A percentile compares a stretch with the other conserved stretches of the same genome.
These are phyloP conservation scores for Onchidella celtica DNA, from an alignment of 2,888 invertebrate species.

Conservation along the genomic window DNA sequence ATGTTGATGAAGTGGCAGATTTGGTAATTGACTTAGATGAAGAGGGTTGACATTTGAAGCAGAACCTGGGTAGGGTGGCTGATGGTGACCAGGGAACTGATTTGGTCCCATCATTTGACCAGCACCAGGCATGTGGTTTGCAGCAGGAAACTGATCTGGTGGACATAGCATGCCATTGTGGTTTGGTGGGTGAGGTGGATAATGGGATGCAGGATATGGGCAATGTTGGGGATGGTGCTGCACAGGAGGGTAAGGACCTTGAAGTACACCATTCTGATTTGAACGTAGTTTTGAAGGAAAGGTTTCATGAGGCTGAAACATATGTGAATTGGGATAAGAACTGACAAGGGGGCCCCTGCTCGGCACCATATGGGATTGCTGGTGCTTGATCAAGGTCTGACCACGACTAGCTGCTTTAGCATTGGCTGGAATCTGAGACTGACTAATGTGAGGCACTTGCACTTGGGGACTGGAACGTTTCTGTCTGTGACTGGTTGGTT, in stretches of 20 bases:
- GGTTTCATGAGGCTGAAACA: background rate
- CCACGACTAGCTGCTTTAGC: constrained; percentile 70
- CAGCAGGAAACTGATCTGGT: background rate
- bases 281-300: constrained; percentile 24
- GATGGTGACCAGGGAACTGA: background rate
- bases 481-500: constrained; percentile 35
- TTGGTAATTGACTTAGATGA: constrained; percentile 4
- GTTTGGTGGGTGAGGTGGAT: constrained; percentile 14
- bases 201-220: constrained; percentile 27
- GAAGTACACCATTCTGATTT: constrained; percentile 13
- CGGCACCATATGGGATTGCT: constrained; percentile 46
- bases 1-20: constrained; percentile 18
- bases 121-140: constrained; percentile 8
- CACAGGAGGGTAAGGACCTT: constrained; percentile 19
- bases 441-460: constrained; percentile 78
- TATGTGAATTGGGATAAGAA: background rate
- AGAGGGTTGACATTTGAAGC: constrained; percentile 5
- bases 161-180: constrained; percentile 5
- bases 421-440: constrained; percentile 77
- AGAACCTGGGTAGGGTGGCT: constrained; percentile 4
- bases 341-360: constrained; percentile 24
- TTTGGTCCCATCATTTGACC: constrained; percentile 1
- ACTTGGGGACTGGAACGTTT: constrained; percentile 77
- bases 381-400: constrained; percentile 60
- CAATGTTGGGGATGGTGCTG: constrained; percentile 25